These are phyloP conservation scores for Brachionus sp. DNA, from an alignment of 1,140 invertebrate species.

Conservation along the genomic window DNA sequence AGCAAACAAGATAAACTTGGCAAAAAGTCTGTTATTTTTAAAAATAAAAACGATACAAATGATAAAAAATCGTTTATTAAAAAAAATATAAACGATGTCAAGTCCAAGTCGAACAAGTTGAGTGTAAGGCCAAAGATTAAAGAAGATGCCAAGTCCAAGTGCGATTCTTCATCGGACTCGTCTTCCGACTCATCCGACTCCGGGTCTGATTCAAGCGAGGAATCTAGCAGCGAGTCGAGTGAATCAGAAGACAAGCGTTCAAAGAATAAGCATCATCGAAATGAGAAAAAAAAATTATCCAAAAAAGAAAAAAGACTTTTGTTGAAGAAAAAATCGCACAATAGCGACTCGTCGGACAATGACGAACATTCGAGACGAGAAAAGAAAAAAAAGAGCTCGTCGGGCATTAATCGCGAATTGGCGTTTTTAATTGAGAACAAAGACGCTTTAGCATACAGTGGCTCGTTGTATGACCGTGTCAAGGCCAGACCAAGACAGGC, in stretches of 20 bases:
- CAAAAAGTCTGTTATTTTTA: neutral
- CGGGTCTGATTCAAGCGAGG: neutral
- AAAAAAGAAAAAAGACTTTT: neutral
- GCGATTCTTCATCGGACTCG: neutral
- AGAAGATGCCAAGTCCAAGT: neutral
- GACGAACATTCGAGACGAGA: neutral
- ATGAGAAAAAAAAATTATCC: neutral
- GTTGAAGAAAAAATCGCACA: neutral
- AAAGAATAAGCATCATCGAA: neutral
- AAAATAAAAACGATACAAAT: constrained; percentile 5
- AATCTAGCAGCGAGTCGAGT: neutral
- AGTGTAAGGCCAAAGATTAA: neutral
- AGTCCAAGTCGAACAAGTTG: neutral
- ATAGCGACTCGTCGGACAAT: neutral
- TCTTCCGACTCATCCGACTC: neutral
- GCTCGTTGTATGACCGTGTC: constrained; percentile 37
- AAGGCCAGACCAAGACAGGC: neutral
- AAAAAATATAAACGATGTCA: neutral
- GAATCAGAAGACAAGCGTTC: neutral
- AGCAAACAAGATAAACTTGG: neutral
- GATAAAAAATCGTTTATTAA: neutral
- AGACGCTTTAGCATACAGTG: neutral
- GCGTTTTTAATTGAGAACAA: constrained; percentile 34
- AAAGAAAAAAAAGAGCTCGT: constrained; percentile 17
- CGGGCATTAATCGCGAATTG: constrained; percentile 15